Evolutionary conservation across 2,113 vertebrate species (phyloP).

Genomic region (Rhinoptilus africanus): DNA sequence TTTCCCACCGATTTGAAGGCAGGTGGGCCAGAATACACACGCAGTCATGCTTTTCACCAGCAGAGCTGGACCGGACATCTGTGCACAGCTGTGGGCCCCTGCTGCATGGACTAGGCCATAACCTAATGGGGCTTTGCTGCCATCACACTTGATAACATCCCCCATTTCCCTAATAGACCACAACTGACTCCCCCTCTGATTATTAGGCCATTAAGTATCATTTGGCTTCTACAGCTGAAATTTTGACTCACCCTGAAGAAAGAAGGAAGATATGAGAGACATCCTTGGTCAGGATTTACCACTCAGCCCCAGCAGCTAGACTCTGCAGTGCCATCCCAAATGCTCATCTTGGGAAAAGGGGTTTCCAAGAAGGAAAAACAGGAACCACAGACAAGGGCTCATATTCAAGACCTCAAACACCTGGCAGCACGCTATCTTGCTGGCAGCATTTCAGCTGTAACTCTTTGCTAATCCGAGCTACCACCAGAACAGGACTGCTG

Average conservation of each 20-base stretch:
- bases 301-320: neutral
- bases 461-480: neutral
- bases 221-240: neutral
- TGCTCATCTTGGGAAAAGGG: neutral
- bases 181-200: neutral
- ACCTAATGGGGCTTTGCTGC: rapidly evolving
- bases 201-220: neutral
- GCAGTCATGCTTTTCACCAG: neutral
- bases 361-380: neutral
- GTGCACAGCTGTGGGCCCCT: neutral
- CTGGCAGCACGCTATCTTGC: neutral
- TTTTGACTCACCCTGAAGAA: neutral
- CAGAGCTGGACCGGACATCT: neutral
- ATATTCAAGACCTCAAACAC: neutral
- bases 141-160: rapidly evolving
- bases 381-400: neutral
- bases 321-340: neutral
- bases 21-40: neutral
- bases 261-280: neutral
- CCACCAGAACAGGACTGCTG: neutral
- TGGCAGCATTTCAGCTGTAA: neutral
- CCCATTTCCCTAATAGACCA: neutral
- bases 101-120: neutral
- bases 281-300: neutral
- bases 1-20: neutral